These are phyloP conservation scores for Carapus acus DNA, from an alignment of 2,797 vertebrate species.

Conservation along the genomic window DNA sequence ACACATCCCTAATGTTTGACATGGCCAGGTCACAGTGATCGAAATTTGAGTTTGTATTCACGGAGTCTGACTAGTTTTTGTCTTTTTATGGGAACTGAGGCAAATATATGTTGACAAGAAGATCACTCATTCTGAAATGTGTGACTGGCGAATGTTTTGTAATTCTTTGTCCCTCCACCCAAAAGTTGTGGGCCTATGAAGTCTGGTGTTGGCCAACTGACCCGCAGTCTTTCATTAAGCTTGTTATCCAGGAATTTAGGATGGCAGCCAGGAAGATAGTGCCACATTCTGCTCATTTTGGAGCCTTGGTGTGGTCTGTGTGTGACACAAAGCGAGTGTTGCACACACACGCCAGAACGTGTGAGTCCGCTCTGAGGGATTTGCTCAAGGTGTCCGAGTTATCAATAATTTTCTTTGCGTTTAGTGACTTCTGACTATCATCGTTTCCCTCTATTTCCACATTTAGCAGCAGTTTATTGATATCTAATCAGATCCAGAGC, in stretches of 20 bases:
- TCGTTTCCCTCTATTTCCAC: background rate
- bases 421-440: background rate
- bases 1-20: background rate
- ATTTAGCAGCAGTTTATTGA: background rate
- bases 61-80: no score
- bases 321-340: no score
- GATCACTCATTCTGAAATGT: background rate
- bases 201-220: constrained; percentile 4
- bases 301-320: constrained; percentile 8
- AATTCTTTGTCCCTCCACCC: background rate
- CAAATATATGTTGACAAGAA: background rate
- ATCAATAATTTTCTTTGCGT: no score
- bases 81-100: background rate
- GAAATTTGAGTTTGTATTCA: background rate
- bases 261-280: constrained; percentile 17
- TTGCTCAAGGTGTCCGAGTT: no score
- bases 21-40: background rate
- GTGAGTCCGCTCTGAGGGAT: no score
- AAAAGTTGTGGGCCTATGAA: background rate
- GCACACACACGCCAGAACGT: no score
- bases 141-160: background rate
- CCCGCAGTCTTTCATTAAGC: constrained; percentile 13
- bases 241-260: constrained; percentile 24
- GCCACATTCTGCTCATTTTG: background rate
- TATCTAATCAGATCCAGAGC: background rate